Percentiles rank a stretch among this genome's conserved stretches.
These are phyloP conservation scores for Gnatocerus cornutus DNA, from an alignment of 2,888 invertebrate genomes.

Conservation along the genomic window DNA sequence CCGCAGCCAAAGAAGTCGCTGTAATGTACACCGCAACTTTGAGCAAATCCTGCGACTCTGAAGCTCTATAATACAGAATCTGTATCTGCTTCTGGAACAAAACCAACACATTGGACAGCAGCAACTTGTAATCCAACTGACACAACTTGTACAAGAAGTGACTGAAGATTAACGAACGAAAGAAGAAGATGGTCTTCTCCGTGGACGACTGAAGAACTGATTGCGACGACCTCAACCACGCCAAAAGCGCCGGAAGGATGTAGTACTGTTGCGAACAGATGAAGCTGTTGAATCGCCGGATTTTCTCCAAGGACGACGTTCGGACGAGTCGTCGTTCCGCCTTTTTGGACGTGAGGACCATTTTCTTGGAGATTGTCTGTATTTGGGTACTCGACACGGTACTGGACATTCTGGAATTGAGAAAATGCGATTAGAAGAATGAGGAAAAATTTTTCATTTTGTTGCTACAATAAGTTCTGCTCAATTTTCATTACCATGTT, in stretches of 20 bases:
- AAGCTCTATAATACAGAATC: slow-evolving; percentile 45
- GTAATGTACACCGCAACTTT: slow-evolving; percentile 57
- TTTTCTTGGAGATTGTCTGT: slow-evolving; percentile 46
- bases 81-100: slow-evolving; percentile 44
- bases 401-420: slow-evolving; percentile 55
- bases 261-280: slow-evolving; percentile 67
- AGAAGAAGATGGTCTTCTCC: slow-evolving; percentile 60
- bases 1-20: slow-evolving; percentile 55
- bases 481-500: no score
- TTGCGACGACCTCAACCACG: slow-evolving; percentile 65
- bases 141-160: slow-evolving; percentile 57
- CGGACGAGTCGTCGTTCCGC: slow-evolving; percentile 61
- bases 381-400: slow-evolving; percentile 53
- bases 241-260: slow-evolving; percentile 63
- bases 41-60: slow-evolving; percentile 53
- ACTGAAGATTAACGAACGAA: slow-evolving; percentile 58
- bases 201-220: slow-evolving; percentile 59
- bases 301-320: slow-evolving; percentile 64
- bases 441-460: no score
- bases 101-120: slow-evolving; percentile 21
- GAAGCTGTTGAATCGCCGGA: slow-evolving; percentile 65
- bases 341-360: slow-evolving; percentile 36
- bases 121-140: slow-evolving; percentile 41
- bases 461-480: no score
- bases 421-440: no score